These are phyloP conservation scores for Toxotes chatareus DNA, from an alignment of 2,113 vertebrate species.

Conservation along the genomic window DNA sequence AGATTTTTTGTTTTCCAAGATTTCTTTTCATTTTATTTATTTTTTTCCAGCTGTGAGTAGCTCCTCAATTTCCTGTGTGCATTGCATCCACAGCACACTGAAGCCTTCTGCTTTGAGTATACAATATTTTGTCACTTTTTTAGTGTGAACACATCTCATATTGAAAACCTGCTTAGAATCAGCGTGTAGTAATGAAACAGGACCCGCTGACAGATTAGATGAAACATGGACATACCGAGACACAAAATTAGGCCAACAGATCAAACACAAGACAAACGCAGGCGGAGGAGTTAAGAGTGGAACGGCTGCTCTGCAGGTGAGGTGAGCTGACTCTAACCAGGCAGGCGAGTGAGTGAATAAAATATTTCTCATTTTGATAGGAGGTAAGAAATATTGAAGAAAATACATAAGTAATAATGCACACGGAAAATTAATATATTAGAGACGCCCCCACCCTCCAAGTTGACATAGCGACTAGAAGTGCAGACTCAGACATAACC, in stretches of 20 bases:
- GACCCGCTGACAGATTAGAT: not conserved
- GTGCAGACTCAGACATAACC: too few relatives aligned
- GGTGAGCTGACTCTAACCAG: too few relatives aligned
- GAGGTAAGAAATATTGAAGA: too few relatives aligned
- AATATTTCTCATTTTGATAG: too few relatives aligned
- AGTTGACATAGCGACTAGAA: too few relatives aligned
- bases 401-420: too few relatives aligned
- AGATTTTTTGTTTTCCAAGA: too few relatives aligned
- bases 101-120: not conserved
- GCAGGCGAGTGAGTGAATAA: too few relatives aligned
- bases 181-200: not conserved
- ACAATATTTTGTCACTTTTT: not conserved
- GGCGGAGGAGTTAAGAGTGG: too few relatives aligned
- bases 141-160: not conserved
- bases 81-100: not conserved
- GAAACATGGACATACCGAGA: not conserved
- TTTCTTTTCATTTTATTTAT: not conserved
- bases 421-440: too few relatives aligned
- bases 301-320: too few relatives aligned
- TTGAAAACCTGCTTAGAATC: not conserved
- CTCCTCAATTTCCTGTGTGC: not conserved
- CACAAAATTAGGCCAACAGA: not conserved
- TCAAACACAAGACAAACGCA: not conserved
- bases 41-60: not conserved
- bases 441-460: too few relatives aligned